phyloP scores from a whole-genome alignment of 1,140 invertebrate genomes.

The Halotydeus destructor region DNA sequence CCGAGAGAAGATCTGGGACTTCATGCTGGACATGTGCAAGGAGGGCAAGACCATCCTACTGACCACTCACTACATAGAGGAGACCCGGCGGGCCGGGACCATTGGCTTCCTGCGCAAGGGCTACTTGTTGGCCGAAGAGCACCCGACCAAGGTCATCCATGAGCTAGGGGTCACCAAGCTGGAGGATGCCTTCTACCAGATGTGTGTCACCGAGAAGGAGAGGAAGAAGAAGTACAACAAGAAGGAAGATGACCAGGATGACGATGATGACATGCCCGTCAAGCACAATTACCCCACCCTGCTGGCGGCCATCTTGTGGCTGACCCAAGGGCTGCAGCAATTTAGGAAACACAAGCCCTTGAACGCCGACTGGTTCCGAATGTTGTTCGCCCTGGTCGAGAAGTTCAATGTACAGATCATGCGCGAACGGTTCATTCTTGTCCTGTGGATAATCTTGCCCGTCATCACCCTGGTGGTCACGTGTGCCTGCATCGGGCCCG shows the following conservation, averaged over 20 bases:
- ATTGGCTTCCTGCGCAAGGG: constrained; percentile 26
- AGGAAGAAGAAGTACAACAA: neutral
- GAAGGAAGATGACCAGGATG: neutral
- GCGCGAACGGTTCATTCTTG: too few species aligned
- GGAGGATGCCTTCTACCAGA: constrained; percentile 9
- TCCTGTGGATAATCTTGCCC: too few species aligned
- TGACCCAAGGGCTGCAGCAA: too few species aligned
- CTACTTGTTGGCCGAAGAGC: neutral
- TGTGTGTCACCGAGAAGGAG: constrained; percentile 4
- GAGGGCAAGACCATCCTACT: constrained; percentile 30
- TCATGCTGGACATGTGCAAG: constrained; percentile 56
- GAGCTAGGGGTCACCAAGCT: neutral
- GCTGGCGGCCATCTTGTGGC: too few species aligned
- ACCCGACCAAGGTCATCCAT: neutral
- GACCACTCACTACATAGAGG: constrained; percentile 29
- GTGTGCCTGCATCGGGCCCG: too few species aligned
- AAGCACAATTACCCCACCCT: too few species aligned
- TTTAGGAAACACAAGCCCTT: too few species aligned
- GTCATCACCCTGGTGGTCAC: too few species aligned
- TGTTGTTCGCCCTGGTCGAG: too few species aligned
- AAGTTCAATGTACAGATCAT: too few species aligned
- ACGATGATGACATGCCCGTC: neutral
- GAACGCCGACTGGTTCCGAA: too few species aligned
- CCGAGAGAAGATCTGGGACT: constrained; percentile 72
- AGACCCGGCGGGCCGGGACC: constrained; percentile 23